These are phyloP conservation scores for Balaenoptera acutorostrata DNA, from an alignment of 2,113 vertebrate genomes.

Conservation along the genomic window DNA sequence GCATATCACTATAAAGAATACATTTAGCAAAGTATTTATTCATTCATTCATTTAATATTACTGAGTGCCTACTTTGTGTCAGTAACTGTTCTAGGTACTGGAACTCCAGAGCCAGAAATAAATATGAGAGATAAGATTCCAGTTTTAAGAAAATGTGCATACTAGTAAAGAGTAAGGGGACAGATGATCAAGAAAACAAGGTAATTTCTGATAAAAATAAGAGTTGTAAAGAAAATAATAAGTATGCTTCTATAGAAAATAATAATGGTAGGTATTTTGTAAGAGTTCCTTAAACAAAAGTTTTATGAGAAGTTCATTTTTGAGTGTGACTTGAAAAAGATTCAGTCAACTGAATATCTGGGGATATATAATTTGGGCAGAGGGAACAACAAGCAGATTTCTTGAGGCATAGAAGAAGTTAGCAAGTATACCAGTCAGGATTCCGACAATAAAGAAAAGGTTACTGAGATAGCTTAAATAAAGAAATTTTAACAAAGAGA, in stretches of 20 bases:
- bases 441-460: neutral
- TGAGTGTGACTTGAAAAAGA: neutral
- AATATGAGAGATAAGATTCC: neutral
- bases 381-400: neutral
- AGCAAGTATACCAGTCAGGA: neutral
- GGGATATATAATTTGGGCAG: no score
- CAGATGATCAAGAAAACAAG: neutral
- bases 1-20: neutral
- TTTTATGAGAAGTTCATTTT: neutral
- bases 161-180: neutral
- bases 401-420: neutral
- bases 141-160: neutral
- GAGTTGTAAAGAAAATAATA: neutral
- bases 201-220: neutral
- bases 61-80: neutral
- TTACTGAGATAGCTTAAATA: neutral
- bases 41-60: neutral
- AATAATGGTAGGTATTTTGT: neutral
- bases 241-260: neutral
- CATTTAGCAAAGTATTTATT: neutral
- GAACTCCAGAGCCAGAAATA: neutral
- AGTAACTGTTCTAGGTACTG: neutral
- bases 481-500: neutral
- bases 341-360: neutral
- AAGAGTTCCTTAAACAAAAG: neutral